A percentile compares a stretch with the other conserved stretches of the same genome.
Conservation (phyloP, 2,888 invertebrate genomes). For the Tipula helvola region DNA sequence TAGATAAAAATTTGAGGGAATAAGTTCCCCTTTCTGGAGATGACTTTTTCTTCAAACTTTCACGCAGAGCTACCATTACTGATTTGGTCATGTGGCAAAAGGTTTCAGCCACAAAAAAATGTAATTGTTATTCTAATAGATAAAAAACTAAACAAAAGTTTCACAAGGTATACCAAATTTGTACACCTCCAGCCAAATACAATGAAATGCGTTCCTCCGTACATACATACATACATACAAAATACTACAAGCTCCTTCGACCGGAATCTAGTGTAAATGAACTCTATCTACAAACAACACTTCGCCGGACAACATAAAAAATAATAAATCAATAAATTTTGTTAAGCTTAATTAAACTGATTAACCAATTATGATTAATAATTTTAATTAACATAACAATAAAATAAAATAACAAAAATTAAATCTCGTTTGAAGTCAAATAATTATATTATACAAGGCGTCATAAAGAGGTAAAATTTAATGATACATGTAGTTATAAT, state of each 20-base stretch:
- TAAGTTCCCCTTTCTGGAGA: no score
- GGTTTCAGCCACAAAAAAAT: no score
- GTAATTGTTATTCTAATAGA: no score
- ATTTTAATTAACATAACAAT: not conserved
- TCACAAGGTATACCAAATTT: no score
- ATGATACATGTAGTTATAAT: not conserved
- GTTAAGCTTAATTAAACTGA: not conserved
- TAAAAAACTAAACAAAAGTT: no score
- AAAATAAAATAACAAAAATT: not conserved
- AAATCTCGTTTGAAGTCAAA: not conserved
- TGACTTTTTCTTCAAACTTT: no score
- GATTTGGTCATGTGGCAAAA: no score
- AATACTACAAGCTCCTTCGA: not conserved
- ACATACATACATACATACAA: no score
- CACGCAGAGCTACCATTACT: no score
- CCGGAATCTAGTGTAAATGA: not conserved
- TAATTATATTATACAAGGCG: not conserved
- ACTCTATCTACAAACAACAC: not conserved
- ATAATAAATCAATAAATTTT: not conserved
- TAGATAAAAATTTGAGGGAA: no score
- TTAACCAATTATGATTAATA: not conserved
- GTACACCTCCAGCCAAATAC: no score
- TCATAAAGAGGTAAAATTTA: not conserved
- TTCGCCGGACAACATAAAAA: not conserved
- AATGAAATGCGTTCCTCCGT: no score